A percentile compares a stretch with the other conserved stretches of the same genome.
phyloP scores from a whole-genome alignment of 1,140 invertebrate genomes.

The Drosophila auraria region DNA sequence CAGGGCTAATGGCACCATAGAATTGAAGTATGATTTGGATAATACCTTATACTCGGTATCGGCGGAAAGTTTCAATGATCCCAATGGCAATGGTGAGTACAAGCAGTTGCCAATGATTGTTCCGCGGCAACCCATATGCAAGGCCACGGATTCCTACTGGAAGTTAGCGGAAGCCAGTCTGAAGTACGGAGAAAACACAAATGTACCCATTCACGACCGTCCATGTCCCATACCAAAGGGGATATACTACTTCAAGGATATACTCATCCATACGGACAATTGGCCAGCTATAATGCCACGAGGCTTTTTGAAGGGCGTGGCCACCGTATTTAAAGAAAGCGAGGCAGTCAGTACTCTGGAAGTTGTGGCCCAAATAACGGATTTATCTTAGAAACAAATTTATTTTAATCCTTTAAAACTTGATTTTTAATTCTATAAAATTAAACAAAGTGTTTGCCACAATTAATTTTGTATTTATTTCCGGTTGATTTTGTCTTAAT shows the following conservation, averaged over 20 bases:
- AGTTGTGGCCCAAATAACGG: neutral
- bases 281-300: conserved; percentile 35
- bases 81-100: conserved; percentile 26
- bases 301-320: conserved; percentile 10
- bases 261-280: conserved; percentile 19
- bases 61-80: conserved; percentile 29
- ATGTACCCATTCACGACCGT: conserved; percentile 16
- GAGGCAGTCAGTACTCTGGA: neutral
- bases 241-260: conserved; percentile 25
- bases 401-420: too few relatives aligned
- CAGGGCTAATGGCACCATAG: conserved; percentile 27
- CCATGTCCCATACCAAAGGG: conserved; percentile 49
- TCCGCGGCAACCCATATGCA: conserved; percentile 24
- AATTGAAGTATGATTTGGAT: conserved; percentile 23
- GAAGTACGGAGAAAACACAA: conserved; percentile 17
- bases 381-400: neutral
- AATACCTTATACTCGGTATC: neutral
- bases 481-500: too few relatives aligned
- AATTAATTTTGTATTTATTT: too few relatives aligned
- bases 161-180: conserved; percentile 14
- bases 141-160: neutral
- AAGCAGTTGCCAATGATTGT: conserved; percentile 13
- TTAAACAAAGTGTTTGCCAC: too few relatives aligned
- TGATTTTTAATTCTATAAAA: too few relatives aligned
- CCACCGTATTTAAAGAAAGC: conserved; percentile 5